Conservation (phyloP, 1,140 invertebrate species). For the Dufourea novaeangliae region DNA sequence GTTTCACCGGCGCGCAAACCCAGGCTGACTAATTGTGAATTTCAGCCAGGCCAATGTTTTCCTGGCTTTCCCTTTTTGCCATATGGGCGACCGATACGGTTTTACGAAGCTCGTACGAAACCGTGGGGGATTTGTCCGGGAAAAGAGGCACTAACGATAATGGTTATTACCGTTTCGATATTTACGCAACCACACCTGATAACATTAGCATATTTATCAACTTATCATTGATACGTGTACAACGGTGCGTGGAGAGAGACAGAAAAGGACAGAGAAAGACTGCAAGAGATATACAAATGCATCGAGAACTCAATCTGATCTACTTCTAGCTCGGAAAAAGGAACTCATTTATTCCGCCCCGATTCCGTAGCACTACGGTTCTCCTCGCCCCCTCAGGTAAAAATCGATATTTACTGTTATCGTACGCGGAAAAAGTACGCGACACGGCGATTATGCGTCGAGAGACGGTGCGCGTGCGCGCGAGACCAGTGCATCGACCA, state of each 20-base stretch:
- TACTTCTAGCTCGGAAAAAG: conserved; percentile 41
- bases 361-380: conserved; percentile 42
- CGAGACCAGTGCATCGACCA: conserved; percentile 8
- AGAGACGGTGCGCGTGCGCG: background rate
- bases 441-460: conserved; percentile 40
- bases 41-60: conserved; percentile 7
- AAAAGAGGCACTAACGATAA: conserved; percentile 16
- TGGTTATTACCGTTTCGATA: conserved; percentile 28
- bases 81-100: background rate
- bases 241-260: background rate
- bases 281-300: conserved; percentile 17
- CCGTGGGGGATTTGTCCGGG: background rate
- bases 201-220: conserved; percentile 67
- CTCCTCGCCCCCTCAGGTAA: conserved; percentile 27
- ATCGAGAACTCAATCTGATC: conserved; percentile 44
- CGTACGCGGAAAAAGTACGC: conserved; percentile 7
- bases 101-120: background rate
- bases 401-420: conserved; percentile 50
- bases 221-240: conserved; percentile 39
- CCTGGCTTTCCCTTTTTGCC: conserved; percentile 4
- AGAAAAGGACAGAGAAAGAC: background rate
- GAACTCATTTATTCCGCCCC: conserved; percentile 63
- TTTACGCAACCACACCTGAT: conserved; percentile 39
- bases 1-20: conserved; percentile 3
- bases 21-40: conserved; percentile 49